Base-by-base conservation (phyloP, 1,140 invertebrate genomes). In the Mizuhopecten yessoensis region DNA sequence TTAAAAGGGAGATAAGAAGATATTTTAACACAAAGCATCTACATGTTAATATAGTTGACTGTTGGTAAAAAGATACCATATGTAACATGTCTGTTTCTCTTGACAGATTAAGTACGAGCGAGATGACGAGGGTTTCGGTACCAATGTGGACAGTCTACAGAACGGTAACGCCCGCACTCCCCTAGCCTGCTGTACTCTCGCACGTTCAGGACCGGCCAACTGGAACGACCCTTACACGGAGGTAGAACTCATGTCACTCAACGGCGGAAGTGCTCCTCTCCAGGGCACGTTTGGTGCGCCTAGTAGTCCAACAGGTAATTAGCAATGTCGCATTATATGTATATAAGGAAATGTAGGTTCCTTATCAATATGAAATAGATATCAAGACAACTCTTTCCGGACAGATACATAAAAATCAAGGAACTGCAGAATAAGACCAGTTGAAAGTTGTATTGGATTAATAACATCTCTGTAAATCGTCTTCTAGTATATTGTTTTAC, bases 151-250 rank as follows among this genome's bases (percentile, higher is more conserved):
- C 15, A 93, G 92, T 86, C 92, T 89, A 34, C 88, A 92, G 34
- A 93, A 94, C 42, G 93, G 93, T 33, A 94, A 93, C 49, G 93
- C 93, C 10, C 88, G 90, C 34, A 94, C 92, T 17, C 93, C 93
- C 20, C 29, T 94, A 0, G 93, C 93, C 11, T 94, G 93, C 49
- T 94, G 93, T 75, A 93, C 91, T 33, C 91, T 94, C 34, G 93
- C 92, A 2, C 88, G 93, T 15, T 92, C 92, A 33, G 93, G 92
- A 75, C 90, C 92, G 9, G 86, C 88, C 45, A 94, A 94, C 91
- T 94, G 93, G 93, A 90, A 91, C 29, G 89, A 92, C 3, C 93
- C 93, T 0, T 92, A 92, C 90, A 87, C 91, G 1, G 91, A 92
- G 33, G 75, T 89, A 29, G 91, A 92, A 23, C 88, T 92, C 17